Percentiles rank a stretch among this genome's conserved stretches.
Evolutionary conservation across 2,888 invertebrate genomes (phyloP).

Genomic region (Dilophus febrilis): DNA sequence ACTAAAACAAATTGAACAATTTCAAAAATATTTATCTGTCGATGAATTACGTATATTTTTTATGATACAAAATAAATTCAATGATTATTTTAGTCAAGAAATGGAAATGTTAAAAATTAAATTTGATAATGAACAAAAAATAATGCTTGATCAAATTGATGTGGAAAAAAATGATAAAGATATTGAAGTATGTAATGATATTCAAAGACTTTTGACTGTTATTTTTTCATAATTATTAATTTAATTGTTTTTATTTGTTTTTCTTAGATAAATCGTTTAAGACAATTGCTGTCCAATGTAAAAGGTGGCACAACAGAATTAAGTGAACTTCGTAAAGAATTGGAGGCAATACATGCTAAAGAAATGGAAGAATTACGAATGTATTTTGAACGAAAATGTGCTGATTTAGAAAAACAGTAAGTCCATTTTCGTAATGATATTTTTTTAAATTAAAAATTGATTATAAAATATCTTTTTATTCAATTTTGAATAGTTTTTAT

Average conservation of each 20-base stretch:
- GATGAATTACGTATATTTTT: slow-evolving; percentile 27
- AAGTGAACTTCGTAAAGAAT: slow-evolving; percentile 37
- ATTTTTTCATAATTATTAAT: no score
- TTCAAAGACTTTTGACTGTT: no score
- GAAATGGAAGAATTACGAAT: slow-evolving; percentile 65
- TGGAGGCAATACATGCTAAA: slow-evolving; percentile 47
- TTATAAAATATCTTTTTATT: no score
- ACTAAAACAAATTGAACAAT: slow-evolving; percentile 28
- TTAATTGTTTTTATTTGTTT: neutral
- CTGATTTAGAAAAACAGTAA: slow-evolving; percentile 62
- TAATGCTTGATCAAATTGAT: slow-evolving; percentile 29
- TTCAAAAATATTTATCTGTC: slow-evolving; percentile 23
- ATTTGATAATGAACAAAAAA: slow-evolving; percentile 22
- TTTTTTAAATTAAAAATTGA: slow-evolving; percentile 3
- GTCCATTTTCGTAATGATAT: no score
- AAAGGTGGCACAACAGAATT: slow-evolving; percentile 41
- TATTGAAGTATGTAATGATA: slow-evolving; percentile 31
- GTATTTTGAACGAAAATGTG: slow-evolving; percentile 65
- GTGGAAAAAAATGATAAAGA: slow-evolving; percentile 39
- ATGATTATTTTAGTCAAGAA: slow-evolving; percentile 37
- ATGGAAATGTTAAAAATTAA: slow-evolving; percentile 31
- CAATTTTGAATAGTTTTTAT: no score
- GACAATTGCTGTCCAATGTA: slow-evolving; percentile 37
- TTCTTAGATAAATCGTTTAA: slow-evolving; percentile 22
- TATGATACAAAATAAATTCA: slow-evolving; percentile 36